These are phyloP conservation scores for Guaruba guarouba DNA, from an alignment of 2,113 vertebrate species.

Conservation along the genomic window DNA sequence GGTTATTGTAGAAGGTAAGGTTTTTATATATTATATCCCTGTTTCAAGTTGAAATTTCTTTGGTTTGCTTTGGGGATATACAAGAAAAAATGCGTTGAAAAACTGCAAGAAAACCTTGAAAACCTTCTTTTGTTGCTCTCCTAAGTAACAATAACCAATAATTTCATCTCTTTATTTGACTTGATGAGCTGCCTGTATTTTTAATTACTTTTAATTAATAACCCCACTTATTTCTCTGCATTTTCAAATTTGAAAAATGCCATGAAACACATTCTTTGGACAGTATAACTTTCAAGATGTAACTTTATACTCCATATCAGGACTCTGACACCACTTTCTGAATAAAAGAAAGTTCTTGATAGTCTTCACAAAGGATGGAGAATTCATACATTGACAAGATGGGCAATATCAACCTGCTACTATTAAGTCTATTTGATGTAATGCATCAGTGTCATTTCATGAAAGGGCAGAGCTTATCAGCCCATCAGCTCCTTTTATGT, in stretches of 20 bases:
- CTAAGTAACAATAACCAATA: neutral
- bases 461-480: neutral
- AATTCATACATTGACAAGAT: neutral
- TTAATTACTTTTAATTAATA: neutral
- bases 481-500: neutral
- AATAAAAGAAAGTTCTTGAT: neutral
- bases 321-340: neutral
- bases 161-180: neutral
- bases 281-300: neutral
- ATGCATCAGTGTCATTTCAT: neutral
- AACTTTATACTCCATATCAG: neutral
- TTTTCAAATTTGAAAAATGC: neutral
- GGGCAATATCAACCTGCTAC: neutral
- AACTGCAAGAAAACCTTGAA: neutral
- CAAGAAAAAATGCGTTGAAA: rapidly evolving
- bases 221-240: neutral
- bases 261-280: neutral
- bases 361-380: neutral
- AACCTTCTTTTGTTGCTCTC: neutral
- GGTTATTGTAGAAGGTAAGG: neutral
- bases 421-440: neutral
- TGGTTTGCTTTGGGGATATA: neutral
- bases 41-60: neutral
- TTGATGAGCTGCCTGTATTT: neutral
- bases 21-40: neutral